These are phyloP conservation scores for Amphilophus citrinellus DNA, from an alignment of 2,113 vertebrate genomes.

Conservation along the genomic window DNA sequence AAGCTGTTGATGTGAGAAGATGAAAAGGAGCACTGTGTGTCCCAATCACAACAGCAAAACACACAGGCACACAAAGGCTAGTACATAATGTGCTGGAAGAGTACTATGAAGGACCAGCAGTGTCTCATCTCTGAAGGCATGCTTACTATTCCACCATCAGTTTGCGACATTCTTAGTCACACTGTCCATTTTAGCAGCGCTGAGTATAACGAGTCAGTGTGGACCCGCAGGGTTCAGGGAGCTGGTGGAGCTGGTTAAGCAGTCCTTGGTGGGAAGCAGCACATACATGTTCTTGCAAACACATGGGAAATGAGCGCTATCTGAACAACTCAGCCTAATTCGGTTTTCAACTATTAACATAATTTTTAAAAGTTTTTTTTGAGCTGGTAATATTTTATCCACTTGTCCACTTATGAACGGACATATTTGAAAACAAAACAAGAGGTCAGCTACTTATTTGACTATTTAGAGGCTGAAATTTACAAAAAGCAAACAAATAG, in stretches of 20 bases:
- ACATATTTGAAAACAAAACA: conserved; percentile 35
- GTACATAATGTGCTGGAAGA: conserved; percentile 9
- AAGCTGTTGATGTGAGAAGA: conserved; percentile 24
- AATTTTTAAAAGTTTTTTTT: background rate
- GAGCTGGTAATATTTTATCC: background rate
- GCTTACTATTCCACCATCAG: conserved; percentile 71
- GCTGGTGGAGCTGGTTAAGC: conserved; percentile 43
- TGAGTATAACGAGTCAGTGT: conserved; percentile 23
- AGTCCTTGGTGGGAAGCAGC: background rate
- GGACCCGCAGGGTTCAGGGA: conserved; percentile 55
- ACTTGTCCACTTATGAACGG: conserved; percentile 5
- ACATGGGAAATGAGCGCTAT: background rate
- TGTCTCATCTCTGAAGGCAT: conserved; percentile 55
- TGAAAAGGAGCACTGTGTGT: conserved; percentile 56
- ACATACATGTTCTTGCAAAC: background rate
- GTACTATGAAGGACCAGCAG: conserved; percentile 43
- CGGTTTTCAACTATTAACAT: background rate
- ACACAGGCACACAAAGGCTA: conserved; percentile 40
- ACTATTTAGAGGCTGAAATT: conserved; percentile 30
- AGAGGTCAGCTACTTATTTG: conserved; percentile 20
- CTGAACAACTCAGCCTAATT: background rate
- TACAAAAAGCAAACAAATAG: conserved; percentile 48
- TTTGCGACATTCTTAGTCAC: conserved; percentile 75
- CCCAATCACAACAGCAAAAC: conserved; percentile 41
- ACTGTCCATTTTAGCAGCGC: conserved; percentile 35